phyloP scores from a whole-genome alignment of 2,113 vertebrate genomes.

The Macaca nemestrina region DNA sequence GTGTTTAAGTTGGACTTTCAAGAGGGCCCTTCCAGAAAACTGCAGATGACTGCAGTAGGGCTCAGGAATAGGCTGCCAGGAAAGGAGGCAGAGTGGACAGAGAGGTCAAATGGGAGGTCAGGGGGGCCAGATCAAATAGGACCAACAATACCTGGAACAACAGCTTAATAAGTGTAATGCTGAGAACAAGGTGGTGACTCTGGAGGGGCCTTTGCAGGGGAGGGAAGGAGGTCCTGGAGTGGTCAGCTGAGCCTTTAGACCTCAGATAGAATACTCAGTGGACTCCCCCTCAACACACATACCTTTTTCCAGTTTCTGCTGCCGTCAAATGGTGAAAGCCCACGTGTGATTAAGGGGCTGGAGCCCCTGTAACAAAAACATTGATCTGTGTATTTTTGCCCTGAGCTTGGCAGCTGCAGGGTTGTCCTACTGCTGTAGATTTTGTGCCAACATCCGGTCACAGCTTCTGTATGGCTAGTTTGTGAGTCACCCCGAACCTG shows the following conservation, averaged over 20 bases:
- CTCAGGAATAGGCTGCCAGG: neutral
- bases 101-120: neutral
- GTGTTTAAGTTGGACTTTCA: neutral
- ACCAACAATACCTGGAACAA: neutral
- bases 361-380: neutral
- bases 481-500: neutral
- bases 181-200: neutral
- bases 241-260: neutral
- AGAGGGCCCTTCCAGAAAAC: neutral
- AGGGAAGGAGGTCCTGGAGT: neutral
- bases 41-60: neutral
- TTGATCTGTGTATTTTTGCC: neutral
- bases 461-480: neutral
- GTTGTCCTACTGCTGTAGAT: neutral
- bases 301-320: neutral
- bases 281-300: too few species aligned
- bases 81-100: neutral
- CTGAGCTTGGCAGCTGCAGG: neutral
- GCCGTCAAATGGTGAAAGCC: neutral
- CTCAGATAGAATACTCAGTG: neutral
- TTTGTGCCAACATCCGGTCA: neutral
- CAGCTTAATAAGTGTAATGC: neutral
- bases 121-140: neutral
- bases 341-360: neutral
- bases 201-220: neutral